Evolutionary conservation across 2,113 vertebrate genomes (phyloP).

Genomic region (Corythornis vintsioides): DNA sequence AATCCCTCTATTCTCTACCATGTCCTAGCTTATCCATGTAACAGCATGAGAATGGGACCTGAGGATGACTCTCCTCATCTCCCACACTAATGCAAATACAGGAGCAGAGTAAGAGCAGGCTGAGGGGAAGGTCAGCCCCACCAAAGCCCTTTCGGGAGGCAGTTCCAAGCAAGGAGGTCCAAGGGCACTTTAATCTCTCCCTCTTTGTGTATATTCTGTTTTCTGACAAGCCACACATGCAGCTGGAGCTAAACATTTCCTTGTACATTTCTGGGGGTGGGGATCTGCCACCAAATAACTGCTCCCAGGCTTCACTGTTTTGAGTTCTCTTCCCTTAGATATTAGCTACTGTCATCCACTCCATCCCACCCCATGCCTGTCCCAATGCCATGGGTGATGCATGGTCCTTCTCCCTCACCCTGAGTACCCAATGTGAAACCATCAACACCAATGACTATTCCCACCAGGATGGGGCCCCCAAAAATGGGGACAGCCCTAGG

Average conservation of each 20-base stretch:
- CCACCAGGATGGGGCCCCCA: not conserved
- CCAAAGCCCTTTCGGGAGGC: not conserved
- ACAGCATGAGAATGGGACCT: not conserved
- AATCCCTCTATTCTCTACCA: not conserved
- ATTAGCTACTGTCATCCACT: not conserved
- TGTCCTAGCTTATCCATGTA: not conserved
- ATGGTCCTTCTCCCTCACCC: not conserved
- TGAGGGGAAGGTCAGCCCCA: constrained; percentile 1
- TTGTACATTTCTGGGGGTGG: not conserved
- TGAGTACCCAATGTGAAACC: not conserved
- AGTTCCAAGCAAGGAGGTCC: not conserved
- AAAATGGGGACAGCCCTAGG: not conserved
- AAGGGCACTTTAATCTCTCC: not conserved
- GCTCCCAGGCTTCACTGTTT: not conserved
- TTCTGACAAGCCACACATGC: not conserved
- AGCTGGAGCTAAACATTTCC: not conserved
- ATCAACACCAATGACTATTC: not conserved
- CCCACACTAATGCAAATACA: not conserved
- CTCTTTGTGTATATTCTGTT: not conserved
- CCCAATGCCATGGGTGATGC: accelerated
- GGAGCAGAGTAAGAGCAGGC: not conserved
- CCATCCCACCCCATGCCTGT: not conserved
- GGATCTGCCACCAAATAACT: not conserved
- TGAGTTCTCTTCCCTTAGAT: not conserved
- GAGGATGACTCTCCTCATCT: not conserved